Evolutionary conservation across 1,140 invertebrate species (phyloP).

Genomic region (Acyrthosiphon pisum): DNA sequence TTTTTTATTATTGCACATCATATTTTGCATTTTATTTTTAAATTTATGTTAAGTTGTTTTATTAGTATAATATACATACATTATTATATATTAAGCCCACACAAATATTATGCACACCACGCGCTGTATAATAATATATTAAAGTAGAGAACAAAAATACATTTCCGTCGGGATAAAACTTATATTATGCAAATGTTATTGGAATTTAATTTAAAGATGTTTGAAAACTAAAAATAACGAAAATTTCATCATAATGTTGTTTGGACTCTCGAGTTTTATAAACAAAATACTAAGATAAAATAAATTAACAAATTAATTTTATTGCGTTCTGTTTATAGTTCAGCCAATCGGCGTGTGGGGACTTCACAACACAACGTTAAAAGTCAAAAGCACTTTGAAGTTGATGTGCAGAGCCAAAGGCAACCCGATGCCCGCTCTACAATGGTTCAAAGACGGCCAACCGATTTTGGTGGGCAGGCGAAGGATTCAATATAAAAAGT

Average conservation of each 20-base stretch:
- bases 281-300: not conserved
- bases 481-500: slow-evolving; percentile 63
- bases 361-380: slow-evolving; percentile 61
- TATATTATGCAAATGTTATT: slow-evolving; percentile 24
- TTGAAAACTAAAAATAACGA: slow-evolving; percentile 27
- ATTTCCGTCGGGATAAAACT: not conserved
- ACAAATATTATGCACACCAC: not conserved
- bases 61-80: not conserved
- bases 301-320: not conserved
- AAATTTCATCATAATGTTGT: not conserved
- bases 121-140: slow-evolving; percentile 22
- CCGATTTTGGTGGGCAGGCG: slow-evolving; percentile 60
- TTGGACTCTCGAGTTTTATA: not conserved
- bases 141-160: not conserved
- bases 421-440: slow-evolving; percentile 62
- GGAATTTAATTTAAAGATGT: not conserved
- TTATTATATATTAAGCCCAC: slow-evolving; percentile 8
- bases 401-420: slow-evolving; percentile 62
- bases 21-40: not conserved
- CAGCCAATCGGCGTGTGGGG: slow-evolving; percentile 61
- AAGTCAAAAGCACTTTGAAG: slow-evolving; percentile 60
- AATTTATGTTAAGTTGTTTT: not conserved
- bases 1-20: not conserved
- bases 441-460: slow-evolving; percentile 63
- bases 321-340: slow-evolving; percentile 59